These are phyloP conservation scores for Zoanthus gigantus DNA, from an alignment of 92 coral and sea anemone species.

Conservation along the genomic window DNA sequence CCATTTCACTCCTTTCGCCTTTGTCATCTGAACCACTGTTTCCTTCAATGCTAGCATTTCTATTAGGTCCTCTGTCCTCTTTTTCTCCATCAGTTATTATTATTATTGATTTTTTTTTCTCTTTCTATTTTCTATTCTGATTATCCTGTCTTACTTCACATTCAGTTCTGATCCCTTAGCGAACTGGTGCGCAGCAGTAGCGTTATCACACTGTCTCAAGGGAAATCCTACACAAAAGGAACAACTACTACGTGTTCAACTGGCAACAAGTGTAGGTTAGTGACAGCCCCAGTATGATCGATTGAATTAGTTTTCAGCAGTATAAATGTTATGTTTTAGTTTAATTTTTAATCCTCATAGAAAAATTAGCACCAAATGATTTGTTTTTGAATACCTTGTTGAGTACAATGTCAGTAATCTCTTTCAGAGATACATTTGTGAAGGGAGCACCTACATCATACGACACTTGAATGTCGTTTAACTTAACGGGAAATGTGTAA, in stretches of 20 bases:
- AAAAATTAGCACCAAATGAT: background rate
- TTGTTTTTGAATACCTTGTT: background rate
- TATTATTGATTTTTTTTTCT: too few species aligned
- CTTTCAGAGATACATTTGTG: background rate
- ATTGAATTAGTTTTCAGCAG: too few species aligned
- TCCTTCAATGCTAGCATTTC: too few species aligned
- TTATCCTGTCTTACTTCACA: background rate
- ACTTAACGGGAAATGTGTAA: slow-evolving; percentile 9
- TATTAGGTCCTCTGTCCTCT: too few species aligned
- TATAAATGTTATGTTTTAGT: too few species aligned
- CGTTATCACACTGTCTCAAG: slow-evolving; percentile 94
- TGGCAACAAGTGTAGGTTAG: slow-evolving; percentile 97
- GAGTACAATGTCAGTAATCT: background rate
- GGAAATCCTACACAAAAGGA: slow-evolving; percentile 95
- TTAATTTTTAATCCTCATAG: too few species aligned
- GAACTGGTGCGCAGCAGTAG: slow-evolving; percentile 99
- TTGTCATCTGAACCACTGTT: too few species aligned
- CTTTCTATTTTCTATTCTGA: too few species aligned
- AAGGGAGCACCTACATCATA: background rate
- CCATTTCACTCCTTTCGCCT: too few species aligned
- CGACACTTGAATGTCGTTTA: background rate
- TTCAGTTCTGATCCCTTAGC: slow-evolving; percentile 84
- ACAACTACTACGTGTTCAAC: slow-evolving; percentile 95
- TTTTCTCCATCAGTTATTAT: too few species aligned
- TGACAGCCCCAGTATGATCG: background rate